Percentiles rank a stretch among this genome's conserved stretches.
These are phyloP conservation scores for Geotrupes spiniger DNA, from an alignment of 2,888 invertebrate species.

Conservation along the genomic window DNA sequence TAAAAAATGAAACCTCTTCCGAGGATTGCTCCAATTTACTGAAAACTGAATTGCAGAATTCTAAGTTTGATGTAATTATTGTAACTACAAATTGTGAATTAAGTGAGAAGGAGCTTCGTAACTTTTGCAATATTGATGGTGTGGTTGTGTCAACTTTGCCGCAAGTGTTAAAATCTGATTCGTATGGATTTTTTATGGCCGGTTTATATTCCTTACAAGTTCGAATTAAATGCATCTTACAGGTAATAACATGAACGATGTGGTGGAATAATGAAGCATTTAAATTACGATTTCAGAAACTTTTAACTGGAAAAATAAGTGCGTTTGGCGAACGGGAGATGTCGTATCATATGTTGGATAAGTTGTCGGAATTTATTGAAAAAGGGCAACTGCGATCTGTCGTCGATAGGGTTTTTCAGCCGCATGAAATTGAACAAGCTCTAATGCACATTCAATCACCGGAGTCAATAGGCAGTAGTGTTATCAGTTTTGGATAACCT, in stretches of 20 bases:
- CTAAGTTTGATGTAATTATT: constrained; percentile 44
- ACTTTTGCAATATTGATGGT: constrained; percentile 36
- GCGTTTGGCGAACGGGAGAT: constrained; percentile 46
- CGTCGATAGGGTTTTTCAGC: constrained; percentile 54
- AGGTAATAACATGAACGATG: constrained; percentile 42
- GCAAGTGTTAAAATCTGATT: constrained; percentile 53
- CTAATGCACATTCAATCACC: constrained; percentile 43
- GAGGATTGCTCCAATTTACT: constrained; percentile 25
- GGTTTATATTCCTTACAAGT: constrained; percentile 52
- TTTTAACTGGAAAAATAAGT: constrained; percentile 35
- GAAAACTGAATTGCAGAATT: constrained; percentile 41
- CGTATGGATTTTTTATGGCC: constrained; percentile 52
- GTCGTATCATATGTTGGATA: constrained; percentile 43
- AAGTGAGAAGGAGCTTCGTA: constrained; percentile 30
- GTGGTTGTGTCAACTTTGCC: constrained; percentile 52
- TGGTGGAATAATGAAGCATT: constrained; percentile 10
- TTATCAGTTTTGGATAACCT: constrained; percentile 45
- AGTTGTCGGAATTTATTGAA: constrained; percentile 51
- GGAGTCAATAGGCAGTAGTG: constrained; percentile 47
- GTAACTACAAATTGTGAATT: constrained; percentile 37
- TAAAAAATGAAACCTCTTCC: constrained; percentile 27
- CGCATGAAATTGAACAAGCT: constrained; percentile 46
- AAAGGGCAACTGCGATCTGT: constrained; percentile 57
- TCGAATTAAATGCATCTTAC: constrained; percentile 45
- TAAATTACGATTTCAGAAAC: constrained; percentile 16